Evolutionary conservation across 2,888 invertebrate genomes (phyloP), one percentile per base, ranked within the genome.

Genomic region (Rotaria macrura): DNA sequence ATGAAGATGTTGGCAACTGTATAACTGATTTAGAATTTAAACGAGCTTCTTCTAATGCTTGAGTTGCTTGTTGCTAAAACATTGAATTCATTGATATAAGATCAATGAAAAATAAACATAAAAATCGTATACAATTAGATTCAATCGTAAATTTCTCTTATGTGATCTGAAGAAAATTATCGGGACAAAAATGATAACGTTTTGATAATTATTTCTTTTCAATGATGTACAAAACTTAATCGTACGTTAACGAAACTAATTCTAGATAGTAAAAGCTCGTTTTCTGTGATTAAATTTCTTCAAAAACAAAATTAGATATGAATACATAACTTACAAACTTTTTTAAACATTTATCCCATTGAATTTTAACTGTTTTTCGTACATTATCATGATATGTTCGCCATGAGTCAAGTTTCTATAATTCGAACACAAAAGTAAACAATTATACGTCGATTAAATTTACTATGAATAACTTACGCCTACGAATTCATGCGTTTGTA

Each of bases 401-500:
- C 79, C 79, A 79, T 12, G 40, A 43, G n/a, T 40, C 43, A 43
- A 79, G 43, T 79, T 79, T 79, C 79, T 79, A 43, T 2, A 79
- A 40, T 40, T 38, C 1, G 5, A 12, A 34, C 38, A 38, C 20
- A 72, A 72, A 20, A 72, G n/a, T 1, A 34, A 20, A 34, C 0
- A 6, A 23, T 3, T 72, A 6, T 23, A 23, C 23, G 10, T 38
- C 14, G 2, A 20, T 23, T 40, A 20, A 38, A 40, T 43, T n/a
- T 29, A 49, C 17, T 14, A 1, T 17, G 49, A 65, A 29, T n/a
- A 14, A 43, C 17, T 79, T 79, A 79, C 79, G 2, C 43, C 79
- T 25, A 79, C 79, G 20, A 79, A 79, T 79, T 79, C 43, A 43
- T 79, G 43, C n/a, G 79, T 79, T n/a, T 79, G 79, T 79, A 79